Conservation (phyloP, 2,888 invertebrate genomes). For the Drosophila bunnanda region DNA sequence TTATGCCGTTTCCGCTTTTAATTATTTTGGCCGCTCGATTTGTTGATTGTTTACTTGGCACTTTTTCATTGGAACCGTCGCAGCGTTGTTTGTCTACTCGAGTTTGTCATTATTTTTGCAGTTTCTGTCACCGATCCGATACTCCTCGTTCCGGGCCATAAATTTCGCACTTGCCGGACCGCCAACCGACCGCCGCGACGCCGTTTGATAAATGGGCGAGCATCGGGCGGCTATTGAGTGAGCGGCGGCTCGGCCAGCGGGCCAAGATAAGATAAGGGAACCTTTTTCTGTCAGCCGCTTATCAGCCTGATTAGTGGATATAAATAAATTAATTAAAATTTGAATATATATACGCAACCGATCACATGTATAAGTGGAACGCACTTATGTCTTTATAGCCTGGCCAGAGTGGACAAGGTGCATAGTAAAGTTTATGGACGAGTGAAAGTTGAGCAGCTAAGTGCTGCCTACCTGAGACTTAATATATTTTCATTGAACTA, state of each 20-base stretch:
- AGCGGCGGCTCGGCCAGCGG: constrained; percentile 17
- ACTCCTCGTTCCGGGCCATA: constrained; percentile 17
- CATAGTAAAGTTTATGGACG: constrained; percentile 19
- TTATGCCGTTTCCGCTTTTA: constrained; percentile 27
- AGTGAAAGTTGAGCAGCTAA: constrained; percentile 9
- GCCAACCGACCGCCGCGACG: constrained; percentile 35
- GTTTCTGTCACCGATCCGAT: constrained; percentile 28
- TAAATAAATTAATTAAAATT: constrained; percentile 80
- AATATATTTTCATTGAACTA: not conserved
- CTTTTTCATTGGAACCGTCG: constrained; percentile 44
- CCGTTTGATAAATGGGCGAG: constrained; percentile 33
- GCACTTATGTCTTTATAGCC: constrained; percentile 7
- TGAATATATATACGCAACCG: constrained; percentile 54
- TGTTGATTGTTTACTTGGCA: constrained; percentile 38
- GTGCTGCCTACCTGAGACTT: not conserved
- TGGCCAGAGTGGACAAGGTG: constrained; percentile 46
- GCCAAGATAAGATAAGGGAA: constrained; percentile 35
- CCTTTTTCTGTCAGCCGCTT: constrained; percentile 49
- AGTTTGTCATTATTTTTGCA: constrained; percentile 61
- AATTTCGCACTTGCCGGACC: constrained; percentile 31
- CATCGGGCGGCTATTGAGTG: constrained; percentile 40
- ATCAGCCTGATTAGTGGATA: constrained; percentile 77
- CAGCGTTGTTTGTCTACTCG: constrained; percentile 32
- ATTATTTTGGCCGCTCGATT: constrained; percentile 22
- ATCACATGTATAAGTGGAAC: constrained; percentile 27